phyloP scores from a whole-genome alignment of 2,888 invertebrate species.

The Cephus sareptanus region DNA sequence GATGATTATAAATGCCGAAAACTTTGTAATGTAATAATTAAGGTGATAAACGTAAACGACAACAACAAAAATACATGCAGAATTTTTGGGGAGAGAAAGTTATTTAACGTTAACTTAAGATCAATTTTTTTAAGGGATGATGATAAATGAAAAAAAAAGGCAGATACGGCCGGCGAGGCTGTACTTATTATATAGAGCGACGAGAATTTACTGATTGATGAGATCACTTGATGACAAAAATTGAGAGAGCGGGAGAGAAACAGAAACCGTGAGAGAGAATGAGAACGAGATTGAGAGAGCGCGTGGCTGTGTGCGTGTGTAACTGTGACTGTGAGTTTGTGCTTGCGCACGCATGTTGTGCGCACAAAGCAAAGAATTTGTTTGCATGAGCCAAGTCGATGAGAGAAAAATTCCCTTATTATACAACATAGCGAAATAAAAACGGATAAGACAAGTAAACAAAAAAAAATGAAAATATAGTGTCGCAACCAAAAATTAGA shows the following conservation, averaged over 20 bases:
- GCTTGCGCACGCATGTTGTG: background rate
- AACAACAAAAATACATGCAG: slow-evolving; percentile 26
- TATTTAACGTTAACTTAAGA: slow-evolving; percentile 47
- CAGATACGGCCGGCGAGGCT: slow-evolving; percentile 15
- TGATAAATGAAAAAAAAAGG: slow-evolving; percentile 3
- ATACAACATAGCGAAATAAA: background rate
- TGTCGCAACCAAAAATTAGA: slow-evolving; percentile 28
- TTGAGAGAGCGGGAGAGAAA: background rate
- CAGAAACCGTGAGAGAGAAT: background rate
- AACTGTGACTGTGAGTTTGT: background rate
- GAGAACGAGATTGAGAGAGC: background rate
- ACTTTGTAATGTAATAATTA: background rate
- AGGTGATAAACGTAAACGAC: background rate
- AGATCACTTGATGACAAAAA: background rate
- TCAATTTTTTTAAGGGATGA: slow-evolving; percentile 39
- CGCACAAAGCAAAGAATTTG: background rate
- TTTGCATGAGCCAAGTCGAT: background rate
- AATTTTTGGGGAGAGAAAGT: slow-evolving; percentile 39
- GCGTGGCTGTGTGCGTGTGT: background rate
- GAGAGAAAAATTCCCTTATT: slow-evolving; percentile 4
- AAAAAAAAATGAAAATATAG: slow-evolving; percentile 22
- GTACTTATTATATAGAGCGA: slow-evolving; percentile 26
- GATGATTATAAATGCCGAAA: background rate
- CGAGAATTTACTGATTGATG: slow-evolving; percentile 42
- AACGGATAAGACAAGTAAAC: slow-evolving; percentile 18